Evolutionary conservation across 2,113 vertebrate genomes (phyloP), one percentile per base, ranked within the genome.

Genomic region (Collichthys lucidus): DNA sequence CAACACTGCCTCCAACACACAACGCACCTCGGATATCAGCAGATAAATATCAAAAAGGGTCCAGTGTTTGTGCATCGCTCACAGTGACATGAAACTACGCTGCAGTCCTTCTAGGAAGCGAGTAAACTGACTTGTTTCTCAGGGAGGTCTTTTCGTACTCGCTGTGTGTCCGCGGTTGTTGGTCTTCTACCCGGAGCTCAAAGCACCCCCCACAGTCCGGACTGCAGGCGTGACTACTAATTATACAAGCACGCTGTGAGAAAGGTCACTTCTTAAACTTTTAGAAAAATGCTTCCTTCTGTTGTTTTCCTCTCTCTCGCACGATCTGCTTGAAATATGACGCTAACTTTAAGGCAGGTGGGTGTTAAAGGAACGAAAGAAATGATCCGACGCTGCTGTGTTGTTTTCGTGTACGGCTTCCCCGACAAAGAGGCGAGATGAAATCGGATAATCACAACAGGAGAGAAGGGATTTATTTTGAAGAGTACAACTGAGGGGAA

Each of bases 211-310:
- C 35, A 29, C 0, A 0, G 78, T 16, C 65, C 77, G 20, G 29
- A 44, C 83, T 65, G 55, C 80, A 77, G 80, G 73, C 75, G 53
- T 22, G 70, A 88, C 66, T 59, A 4, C 85, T 89, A 86, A 90
- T 92, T 89, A 90, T 60, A 70, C 79, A 65, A 5, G 64, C 40
- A 8, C 2, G 15, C 19, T n/a, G 65, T 9, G 29, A 50, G 80
- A 53, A 57, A 7, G 2, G 65, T 56, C 46, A 40, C 60, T 40
- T 42, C 17, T 35, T 12, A 15, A 66, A 47, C 60, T 40, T 42
- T 26, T 35, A 12, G 11, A 66, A 8, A 82, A 56, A 7, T 0
- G n/a, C 0, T 57, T 11, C 16, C 53, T 46, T 17, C 0, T 14
- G 49, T 2, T 57, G 10, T 4, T 68, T 26, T 86, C 60, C 22